phyloP scores from a whole-genome alignment of 2,888 invertebrate species.

The Incurvaria masculella region DNA sequence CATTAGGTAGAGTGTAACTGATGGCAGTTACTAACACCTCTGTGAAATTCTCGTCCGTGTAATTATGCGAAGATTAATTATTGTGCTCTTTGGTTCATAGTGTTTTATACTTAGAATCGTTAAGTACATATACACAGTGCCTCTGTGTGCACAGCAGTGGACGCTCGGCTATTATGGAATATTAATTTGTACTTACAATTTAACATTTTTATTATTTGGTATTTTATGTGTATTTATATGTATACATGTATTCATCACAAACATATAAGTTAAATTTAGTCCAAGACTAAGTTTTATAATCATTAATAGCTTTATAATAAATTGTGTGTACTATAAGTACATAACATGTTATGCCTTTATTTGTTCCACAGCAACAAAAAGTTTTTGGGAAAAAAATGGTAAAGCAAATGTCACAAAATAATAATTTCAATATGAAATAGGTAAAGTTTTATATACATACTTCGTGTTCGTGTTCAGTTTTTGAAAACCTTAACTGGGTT shows the following conservation, averaged over 20 bases:
- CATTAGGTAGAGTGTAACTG: too few species aligned
- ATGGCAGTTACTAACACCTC: too few species aligned
- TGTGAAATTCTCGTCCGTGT: too few species aligned
- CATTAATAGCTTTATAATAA: not conserved
- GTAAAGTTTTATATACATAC: not conserved
- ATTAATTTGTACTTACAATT: conserved; percentile 11
- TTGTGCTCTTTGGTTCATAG: too few species aligned
- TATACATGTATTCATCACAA: conserved; percentile 2
- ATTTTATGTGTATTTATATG: conserved; percentile 9
- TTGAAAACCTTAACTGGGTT: too few species aligned
- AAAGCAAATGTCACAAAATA: not conserved
- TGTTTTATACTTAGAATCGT: too few species aligned
- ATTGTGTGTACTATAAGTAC: not conserved
- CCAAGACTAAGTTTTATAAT: not conserved
- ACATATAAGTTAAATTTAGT: not conserved
- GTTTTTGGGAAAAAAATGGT: not conserved
- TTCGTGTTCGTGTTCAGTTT: too few species aligned
- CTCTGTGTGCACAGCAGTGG: too few species aligned
- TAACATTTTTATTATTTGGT: conserved; percentile 13
- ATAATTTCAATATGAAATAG: not conserved
- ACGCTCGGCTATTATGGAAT: too few species aligned
- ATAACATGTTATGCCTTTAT: not conserved
- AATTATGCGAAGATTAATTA: too few species aligned
- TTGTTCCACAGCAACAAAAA: not conserved
- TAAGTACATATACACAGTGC: too few species aligned